Base-by-base conservation (phyloP, 2,113 vertebrate species). In the Clinocottus analis region DNA sequence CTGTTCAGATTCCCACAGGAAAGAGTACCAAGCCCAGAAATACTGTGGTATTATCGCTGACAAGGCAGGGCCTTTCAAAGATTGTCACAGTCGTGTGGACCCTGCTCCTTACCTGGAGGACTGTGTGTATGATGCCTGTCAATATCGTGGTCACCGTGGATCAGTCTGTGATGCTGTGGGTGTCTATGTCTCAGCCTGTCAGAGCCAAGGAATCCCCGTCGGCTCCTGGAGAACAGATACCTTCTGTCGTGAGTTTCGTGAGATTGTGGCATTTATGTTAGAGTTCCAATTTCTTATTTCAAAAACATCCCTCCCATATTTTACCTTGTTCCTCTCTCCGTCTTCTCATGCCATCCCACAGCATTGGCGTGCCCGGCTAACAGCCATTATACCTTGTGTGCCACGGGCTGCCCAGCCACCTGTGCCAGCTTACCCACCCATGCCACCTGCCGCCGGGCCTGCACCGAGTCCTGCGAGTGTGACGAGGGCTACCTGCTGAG, bases 401-500 rank as follows among this genome's bases (percentile, higher is more conserved):
- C 90, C 3, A 6, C 41, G 0, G 72, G 89, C 56, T 96, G 96
- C 55, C 94, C 94, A 0, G 1, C 87, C 27, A 94, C 93, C 41
- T 97, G 96, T 2, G 85, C 85, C 14, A 89, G 91, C 10, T 82
- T 89, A 12, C 72, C 81, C 0, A 0, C 79, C 8, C 1, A 84
- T 0, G 3, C 37, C 2, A 87, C 78, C n/a, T 97, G 96, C 10
- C 78, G 66, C 0, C 82, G 78, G 0, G 14, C n/a, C 0, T 96
- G 95, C 69, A 0, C 31, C 0, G 96, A 96, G 53, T 92, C 89
- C 66, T 97, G 97, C 0, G 93, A 94, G 41, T 97, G 96, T 3
- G 74, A 97, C 0, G 35, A 91, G 0, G 95, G 95, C 9, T 95
- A 90, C 35, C 67, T 90, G 1, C 87, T 87, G 58, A 96, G 93